Evolutionary conservation across 2,113 vertebrate species (phyloP).

Genomic region (Neodon shergylaensis): DNA sequence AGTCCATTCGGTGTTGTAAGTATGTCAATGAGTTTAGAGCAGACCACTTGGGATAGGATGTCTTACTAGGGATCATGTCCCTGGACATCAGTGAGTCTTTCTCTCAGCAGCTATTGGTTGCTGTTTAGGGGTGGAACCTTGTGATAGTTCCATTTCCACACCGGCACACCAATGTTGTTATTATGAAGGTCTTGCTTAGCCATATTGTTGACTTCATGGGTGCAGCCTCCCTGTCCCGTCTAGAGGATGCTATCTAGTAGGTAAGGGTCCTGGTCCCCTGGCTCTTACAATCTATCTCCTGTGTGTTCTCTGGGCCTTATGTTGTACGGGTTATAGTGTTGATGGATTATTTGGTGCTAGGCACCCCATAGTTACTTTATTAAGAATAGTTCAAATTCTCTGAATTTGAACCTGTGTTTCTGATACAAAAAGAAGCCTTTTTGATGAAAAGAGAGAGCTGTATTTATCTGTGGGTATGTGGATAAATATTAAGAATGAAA

Average conservation of each 20-base stretch:
- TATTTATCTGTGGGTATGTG: background rate
- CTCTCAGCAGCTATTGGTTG: background rate
- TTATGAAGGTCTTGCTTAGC: background rate
- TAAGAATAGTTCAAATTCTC: no score
- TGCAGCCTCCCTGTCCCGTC: background rate
- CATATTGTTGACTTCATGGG: background rate
- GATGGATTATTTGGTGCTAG: background rate
- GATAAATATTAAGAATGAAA: background rate
- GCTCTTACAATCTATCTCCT: background rate
- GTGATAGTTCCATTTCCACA: background rate
- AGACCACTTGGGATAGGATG: background rate
- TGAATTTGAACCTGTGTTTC: background rate
- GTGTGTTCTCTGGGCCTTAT: background rate
- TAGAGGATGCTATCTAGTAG: background rate
- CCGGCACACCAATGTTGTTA: no score
- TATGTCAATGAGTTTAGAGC: background rate
- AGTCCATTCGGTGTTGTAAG: background rate
- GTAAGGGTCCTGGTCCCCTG: background rate
- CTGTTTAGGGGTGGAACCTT: background rate
- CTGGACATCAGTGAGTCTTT: background rate
- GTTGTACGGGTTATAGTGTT: background rate
- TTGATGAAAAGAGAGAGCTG: background rate
- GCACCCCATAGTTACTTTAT: background rate
- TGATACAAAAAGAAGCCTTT: background rate
- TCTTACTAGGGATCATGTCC: background rate